Evolutionary conservation across 2,113 vertebrate species (phyloP), one percentile per base, ranked within the genome.

Genomic region (Larimichthys polyactis): DNA sequence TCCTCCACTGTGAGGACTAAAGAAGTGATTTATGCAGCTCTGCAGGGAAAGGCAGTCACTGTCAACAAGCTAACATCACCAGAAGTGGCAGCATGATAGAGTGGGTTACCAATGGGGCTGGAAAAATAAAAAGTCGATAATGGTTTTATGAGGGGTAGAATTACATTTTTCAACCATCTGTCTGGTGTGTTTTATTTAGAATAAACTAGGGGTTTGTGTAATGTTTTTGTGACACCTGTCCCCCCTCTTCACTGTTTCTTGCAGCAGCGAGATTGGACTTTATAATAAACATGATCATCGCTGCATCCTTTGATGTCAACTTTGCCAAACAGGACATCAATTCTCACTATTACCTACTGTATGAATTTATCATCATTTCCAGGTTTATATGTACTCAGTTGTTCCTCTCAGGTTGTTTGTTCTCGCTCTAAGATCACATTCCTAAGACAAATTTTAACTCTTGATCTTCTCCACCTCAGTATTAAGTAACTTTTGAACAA

Each of bases 91-190:
- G 55, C 59, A 17, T 83, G 82, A 87, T 46, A 11, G 70, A 84
- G 67, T 54, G 66, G 36, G n/a, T 62, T 67, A 75, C 27, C 82
- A 81, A 54, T 16, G 76, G 63, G 44, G 19, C 32, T 27, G 66
- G 64, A 48, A 72, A 82, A 87, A 86, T 71, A 17, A 69, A 69
- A 78, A 71, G 68, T 84, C 63, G 6, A 72, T 79, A 71, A 69
- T 55, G 65, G 43, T 71, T 84, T 71, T 22, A 71, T 44, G 43
- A 74, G 10, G 27, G 54, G 27, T 36, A 60, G n/a, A 78, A 62
- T 88, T 71, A 2, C 27, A 75, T 80, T 82, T 62, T 79, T 62
- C 68, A 72, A 44, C 36, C 46, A 51, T 43, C 70, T 81, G 62
- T 66, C 54, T 74, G 15, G 3, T 79, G 46, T 48, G 9, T 68